Conservation (phyloP, 2,797 vertebrate species). For the Hirundo rustica region DNA sequence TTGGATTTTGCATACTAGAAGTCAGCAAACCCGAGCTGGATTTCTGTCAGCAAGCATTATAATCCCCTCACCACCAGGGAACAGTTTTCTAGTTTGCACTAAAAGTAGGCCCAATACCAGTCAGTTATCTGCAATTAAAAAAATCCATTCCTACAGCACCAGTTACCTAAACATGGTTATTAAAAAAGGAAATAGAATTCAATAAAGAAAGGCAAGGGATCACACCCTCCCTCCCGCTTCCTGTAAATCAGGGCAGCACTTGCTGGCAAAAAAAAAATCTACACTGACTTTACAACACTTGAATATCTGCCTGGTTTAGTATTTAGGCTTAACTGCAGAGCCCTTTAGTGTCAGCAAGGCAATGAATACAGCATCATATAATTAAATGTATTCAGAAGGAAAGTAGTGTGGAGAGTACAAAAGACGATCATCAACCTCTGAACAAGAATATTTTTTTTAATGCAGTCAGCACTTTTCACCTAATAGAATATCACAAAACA, state of each 20-base stretch:
- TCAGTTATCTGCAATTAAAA: constrained; percentile 27
- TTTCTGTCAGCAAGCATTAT: neutral
- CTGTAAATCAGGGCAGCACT: neutral
- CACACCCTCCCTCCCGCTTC: neutral
- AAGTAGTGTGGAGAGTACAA: constrained; percentile 34
- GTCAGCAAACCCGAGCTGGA: neutral
- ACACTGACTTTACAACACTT: constrained; percentile 31
- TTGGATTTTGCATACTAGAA: neutral
- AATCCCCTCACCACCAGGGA: neutral
- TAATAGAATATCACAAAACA: constrained; percentile 49
- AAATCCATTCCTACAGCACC: constrained; percentile 1
- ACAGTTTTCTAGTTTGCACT: neutral
- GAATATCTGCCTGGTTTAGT: constrained; percentile 54
- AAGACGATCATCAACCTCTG: constrained; percentile 45
- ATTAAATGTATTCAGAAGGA: constrained; percentile 60
- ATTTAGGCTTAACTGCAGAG: constrained; percentile 51
- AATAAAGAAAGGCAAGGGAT: neutral
- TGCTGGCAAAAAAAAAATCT: constrained; percentile 18
- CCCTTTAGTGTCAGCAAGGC: constrained; percentile 53
- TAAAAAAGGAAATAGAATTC: constrained; percentile 9
- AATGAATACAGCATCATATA: constrained; percentile 58
- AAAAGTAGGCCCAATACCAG: neutral
- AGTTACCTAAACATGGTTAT: neutral
- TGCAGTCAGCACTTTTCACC: constrained; percentile 57
- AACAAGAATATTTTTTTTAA: constrained; percentile 18